Evolutionary conservation across 2,888 invertebrate species (phyloP).

Genomic region (Tipula unca): DNA sequence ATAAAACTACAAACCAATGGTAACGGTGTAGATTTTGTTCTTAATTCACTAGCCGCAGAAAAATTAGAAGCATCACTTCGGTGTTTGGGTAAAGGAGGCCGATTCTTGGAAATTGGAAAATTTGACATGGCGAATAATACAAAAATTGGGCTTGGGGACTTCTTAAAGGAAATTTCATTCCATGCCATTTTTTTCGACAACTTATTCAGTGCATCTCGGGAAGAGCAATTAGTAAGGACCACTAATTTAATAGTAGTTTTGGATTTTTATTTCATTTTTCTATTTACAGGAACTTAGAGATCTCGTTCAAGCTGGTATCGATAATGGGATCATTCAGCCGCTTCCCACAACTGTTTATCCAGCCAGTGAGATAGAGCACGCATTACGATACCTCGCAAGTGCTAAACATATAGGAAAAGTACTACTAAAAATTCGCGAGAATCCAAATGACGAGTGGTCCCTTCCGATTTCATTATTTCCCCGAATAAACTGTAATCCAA

Average conservation of each 20-base stretch:
- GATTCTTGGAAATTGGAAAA: slow-evolving; percentile 81
- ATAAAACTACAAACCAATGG: slow-evolving; percentile 72
- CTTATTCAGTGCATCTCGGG: slow-evolving; percentile 44
- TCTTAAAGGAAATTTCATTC: slow-evolving; percentile 64
- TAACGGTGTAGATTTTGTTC: slow-evolving; percentile 79
- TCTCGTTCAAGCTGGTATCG: slow-evolving; percentile 55
- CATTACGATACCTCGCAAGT: slow-evolving; percentile 55
- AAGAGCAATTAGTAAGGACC: not conserved
- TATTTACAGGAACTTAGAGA: slow-evolving; percentile 32
- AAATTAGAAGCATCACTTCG: slow-evolving; percentile 67
- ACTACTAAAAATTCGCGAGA: slow-evolving; percentile 39
- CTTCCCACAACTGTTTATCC: slow-evolving; percentile 55
- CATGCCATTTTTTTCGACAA: slow-evolving; percentile 71
- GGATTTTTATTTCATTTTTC: not conserved
- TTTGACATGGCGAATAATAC: slow-evolving; percentile 66
- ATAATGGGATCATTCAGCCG: slow-evolving; percentile 58
- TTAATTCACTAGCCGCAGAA: slow-evolving; percentile 88
- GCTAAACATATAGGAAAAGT: slow-evolving; percentile 78
- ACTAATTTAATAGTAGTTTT: not conserved
- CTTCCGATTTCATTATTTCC: slow-evolving; percentile 33
- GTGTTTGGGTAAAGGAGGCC: slow-evolving; percentile 52
- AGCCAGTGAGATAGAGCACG: slow-evolving; percentile 57
- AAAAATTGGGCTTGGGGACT: slow-evolving; percentile 52
- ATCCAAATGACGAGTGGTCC: slow-evolving; percentile 29
- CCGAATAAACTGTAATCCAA: slow-evolving; percentile 34